These are phyloP conservation scores for Hoplostethus atlanticus DNA, from an alignment of 2,797 vertebrate species.

Conservation along the genomic window DNA sequence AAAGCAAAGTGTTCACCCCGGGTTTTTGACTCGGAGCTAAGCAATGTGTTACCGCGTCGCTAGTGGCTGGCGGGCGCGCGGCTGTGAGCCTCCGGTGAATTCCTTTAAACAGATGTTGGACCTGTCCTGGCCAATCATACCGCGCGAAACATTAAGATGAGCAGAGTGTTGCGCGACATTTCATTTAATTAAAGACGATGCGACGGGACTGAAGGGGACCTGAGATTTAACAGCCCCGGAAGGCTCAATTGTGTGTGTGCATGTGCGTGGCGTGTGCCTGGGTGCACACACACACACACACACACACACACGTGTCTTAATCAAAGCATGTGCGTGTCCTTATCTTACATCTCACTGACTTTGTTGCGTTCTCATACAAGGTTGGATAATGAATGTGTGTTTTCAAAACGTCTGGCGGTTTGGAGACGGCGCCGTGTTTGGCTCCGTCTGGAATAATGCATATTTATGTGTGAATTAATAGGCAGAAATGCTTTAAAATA, in stretches of 20 bases:
- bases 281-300: not conserved
- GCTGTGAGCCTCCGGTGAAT: conserved; percentile 55
- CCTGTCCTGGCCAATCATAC: conserved; percentile 77
- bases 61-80: conserved; percentile 32
- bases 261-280: not conserved
- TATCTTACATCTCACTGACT: conserved; percentile 67
- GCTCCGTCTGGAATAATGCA: conserved; percentile 75
- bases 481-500: conserved; percentile 78
- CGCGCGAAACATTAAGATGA: conserved; percentile 64
- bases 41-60: conserved; percentile 42
- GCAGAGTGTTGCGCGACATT: conserved; percentile 73
- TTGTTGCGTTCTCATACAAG: conserved; percentile 66
- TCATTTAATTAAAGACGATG: conserved; percentile 80
- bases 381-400: conserved; percentile 72
- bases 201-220: conserved; percentile 71
- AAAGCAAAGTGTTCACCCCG: conserved; percentile 46
- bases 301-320: conserved; percentile 6
- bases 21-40: conserved; percentile 48
- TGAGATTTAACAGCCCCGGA: conserved; percentile 65
- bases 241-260: conserved; percentile 45
- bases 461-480: conserved; percentile 85
- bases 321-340: conserved; percentile 43
- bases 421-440: conserved; percentile 47
- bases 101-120: conserved; percentile 77
- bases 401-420: conserved; percentile 68